Base-by-base conservation (phyloP, 1,140 invertebrate species). In the Cheumatopsyche charites region DNA sequence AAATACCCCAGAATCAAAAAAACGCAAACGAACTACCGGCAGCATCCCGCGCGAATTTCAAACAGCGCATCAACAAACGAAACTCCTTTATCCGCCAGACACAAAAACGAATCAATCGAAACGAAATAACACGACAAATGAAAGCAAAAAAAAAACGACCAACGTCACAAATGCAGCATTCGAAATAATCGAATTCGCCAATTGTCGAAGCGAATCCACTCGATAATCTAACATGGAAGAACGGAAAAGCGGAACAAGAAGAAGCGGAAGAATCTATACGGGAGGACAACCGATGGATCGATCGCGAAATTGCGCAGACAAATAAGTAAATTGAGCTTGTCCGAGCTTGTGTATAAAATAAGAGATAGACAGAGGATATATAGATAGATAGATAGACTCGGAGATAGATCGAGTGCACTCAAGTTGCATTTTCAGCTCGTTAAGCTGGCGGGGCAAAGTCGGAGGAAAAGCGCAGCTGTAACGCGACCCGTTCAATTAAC, bases 341-440 rank as follows among this genome's bases (percentile, higher is more conserved):
- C 55, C 21, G 11, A 12, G 43, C 15, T 13, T 4, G 11, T n/a
- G n/a, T n/a, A n/a, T n/a, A n/a, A n/a, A n/a, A n/a, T n/a, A n/a
- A n/a, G n/a, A n/a, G n/a, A n/a, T n/a, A n/a, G n/a, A n/a, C n/a
- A n/a, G n/a, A n/a, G n/a, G n/a, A n/a, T n/a, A n/a, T n/a, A n/a
- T n/a, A n/a, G n/a, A n/a, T n/a, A n/a, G 12, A 36, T 25, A 26
- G 1, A 13, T 63, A 36, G 29, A 42, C 41, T 13, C 21, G 42
- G n/a, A 26, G 7, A 29, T 68, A 41, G n/a, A 49, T 12, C 45
- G 11, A 19, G 66, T n/a, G 11, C 13, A 55, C 66, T 47, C 66
- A 68, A 70, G 58, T 70, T 62, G 68, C 58, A 62, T 70, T 62
- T 70, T 62, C 68, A 70, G 58, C 52, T 70, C 55, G 58, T 70